A percentile compares a stretch with the other conserved stretches of the same genome.
Evolutionary conservation across 2,888 invertebrate species (phyloP).

Genomic region (Chrysolina oricalcia): DNA sequence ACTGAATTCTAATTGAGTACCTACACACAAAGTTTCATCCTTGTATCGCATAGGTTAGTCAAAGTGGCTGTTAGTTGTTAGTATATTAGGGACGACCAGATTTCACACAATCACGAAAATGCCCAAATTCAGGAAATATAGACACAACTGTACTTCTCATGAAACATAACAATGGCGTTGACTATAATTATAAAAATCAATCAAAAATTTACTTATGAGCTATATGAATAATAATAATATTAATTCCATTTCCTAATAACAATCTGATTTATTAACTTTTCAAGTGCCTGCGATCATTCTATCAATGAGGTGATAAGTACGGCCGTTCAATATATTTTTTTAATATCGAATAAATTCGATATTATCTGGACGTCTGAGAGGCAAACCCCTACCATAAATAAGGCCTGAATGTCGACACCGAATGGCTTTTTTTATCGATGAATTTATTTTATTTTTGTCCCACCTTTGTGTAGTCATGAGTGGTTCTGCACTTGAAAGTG

Average conservation of each 20-base stretch:
- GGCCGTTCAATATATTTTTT: slow-evolving; percentile 19
- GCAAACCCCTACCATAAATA: slow-evolving; percentile 17
- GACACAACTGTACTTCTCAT: too few species aligned
- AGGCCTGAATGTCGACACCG: slow-evolving; percentile 9
- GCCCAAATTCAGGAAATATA: too few species aligned
- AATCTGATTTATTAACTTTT: neutral
- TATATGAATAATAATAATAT: neutral
- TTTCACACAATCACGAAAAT: too few species aligned
- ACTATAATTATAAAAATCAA: too few species aligned
- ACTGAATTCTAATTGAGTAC: too few species aligned
- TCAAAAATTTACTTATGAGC: neutral
- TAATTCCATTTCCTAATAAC: neutral
- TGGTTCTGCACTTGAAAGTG: slow-evolving; percentile 22
- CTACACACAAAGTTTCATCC: too few species aligned
- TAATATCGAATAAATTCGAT: slow-evolving; percentile 24
- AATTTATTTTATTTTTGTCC: slow-evolving; percentile 18
- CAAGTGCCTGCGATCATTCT: neutral
- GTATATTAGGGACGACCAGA: too few species aligned
- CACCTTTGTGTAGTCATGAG: slow-evolving; percentile 24
- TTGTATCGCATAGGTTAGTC: too few species aligned
- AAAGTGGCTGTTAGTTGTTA: too few species aligned
- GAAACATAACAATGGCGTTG: too few species aligned
- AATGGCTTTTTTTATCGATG: slow-evolving; percentile 19
- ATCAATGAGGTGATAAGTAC: slow-evolving; percentile 10
- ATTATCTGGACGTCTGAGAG: slow-evolving; percentile 15